Base-by-base conservation (phyloP, 1,140 invertebrate species). In the Diuraphis noxia region DNA sequence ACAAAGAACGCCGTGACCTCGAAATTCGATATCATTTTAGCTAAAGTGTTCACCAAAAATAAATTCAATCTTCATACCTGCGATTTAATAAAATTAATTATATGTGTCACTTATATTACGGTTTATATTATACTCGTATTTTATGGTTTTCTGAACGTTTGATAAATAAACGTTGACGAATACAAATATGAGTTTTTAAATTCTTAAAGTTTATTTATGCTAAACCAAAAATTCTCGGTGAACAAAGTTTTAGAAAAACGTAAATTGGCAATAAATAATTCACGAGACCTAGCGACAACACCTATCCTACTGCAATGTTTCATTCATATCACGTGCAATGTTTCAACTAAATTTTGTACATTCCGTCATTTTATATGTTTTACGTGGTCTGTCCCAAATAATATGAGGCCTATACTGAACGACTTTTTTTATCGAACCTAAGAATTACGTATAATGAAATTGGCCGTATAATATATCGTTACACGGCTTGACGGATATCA, bases 201-300 rank as follows among this genome's bases (percentile, higher is more conserved):
- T 30, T n/a, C 30, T 41, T 34, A 30, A 23, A 30, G 38, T 40
- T 13, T 38, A 40, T 81, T 38, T 85, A 43, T 85, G 41, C 40
- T 85, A 85, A 43, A 19, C 82, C 6, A 85, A 43, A 43, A 85
- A n/a, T 43, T 17, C 46, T 46, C 1, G 19, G 2, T 34, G 41
- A 19, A n/a, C 82, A 43, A 72, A 72, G 40, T 85, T 43, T 43
- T 52, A 49, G 21, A 52, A 49, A 86, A 49, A 46, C 34, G 84
- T 86, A 46, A 34, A 49, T 49, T 86, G 84, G 43, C 46, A 34
- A 86, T 52, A 86, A 86, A 86, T 86, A 86, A 86, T 86, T 86
- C 84, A 86, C 19, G 34, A 86, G 43, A 36, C 46, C 84, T 36
- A 52, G 23, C 21, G 38, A 49, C 46, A 4, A 86, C 46, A 52